Evolutionary conservation across 2,888 invertebrate genomes (phyloP), one percentile per base, ranked within the genome.

Genomic region (Atethmia centrago): DNA sequence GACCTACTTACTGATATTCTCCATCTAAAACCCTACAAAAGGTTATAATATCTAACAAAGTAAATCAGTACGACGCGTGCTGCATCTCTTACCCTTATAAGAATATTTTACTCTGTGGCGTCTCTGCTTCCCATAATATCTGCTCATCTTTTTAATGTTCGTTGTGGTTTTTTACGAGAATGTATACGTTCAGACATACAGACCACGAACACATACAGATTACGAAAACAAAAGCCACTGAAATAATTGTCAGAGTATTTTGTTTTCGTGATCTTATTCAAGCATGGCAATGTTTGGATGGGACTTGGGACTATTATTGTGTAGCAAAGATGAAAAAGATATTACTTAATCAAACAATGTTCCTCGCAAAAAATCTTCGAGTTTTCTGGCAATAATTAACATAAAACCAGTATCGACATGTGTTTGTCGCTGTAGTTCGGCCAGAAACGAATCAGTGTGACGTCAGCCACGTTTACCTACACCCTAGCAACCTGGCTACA

Each of bases 121-220:
- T 45, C 28, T 51, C 36, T 31, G 28, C n/a, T 28, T 49, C 47
- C 40, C 14, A 49, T 74, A 61, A 49, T 56, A 47, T 77, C 68
- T 74, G 47, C 69, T 78, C 71, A 73, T 72, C 66, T 76, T 59
- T 76, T 66, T 53, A 85, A 75, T 82, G 77, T 82, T 71, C 51
- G 16, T 19, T 61, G 69, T 80, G 66, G 79, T 76, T 82, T 79
- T 80, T 82, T 64, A 42, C 47, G 28, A 21, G 47, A 67, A 71
- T 64, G 28, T 76, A 56, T 71, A n/a, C n/a, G n/a, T n/a, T n/a
- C n/a, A n/a, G n/a, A n/a, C n/a, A n/a, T n/a, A n/a, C n/a, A n/a
- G n/a, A n/a, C n/a, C n/a, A n/a, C n/a, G n/a, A n/a, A n/a, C n/a
- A n/a, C n/a, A n/a, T n/a, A n/a, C n/a, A n/a, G n/a, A n/a, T n/a